Base-by-base conservation (phyloP, 2,113 vertebrate genomes). In the Pogonocichla stellata region DNA sequence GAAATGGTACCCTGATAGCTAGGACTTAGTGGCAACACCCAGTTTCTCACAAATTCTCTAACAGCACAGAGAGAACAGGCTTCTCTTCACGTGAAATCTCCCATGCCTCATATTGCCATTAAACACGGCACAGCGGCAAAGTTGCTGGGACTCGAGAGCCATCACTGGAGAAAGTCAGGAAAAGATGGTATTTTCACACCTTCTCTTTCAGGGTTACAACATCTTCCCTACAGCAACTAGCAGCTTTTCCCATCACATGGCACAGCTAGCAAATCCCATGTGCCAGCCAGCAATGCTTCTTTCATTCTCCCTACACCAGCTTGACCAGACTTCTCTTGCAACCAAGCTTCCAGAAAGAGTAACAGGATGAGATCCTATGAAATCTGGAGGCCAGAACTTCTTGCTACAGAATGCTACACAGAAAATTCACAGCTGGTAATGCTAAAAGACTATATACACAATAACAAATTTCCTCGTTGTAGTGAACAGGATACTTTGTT, bases 81-180 rank as follows among this genome's bases (percentile, higher is more conserved):
- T 81, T 71, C 50, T 75, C 70, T 45, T 34, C 34, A 42, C 43
- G 45, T 19, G 28, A 10, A 47, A 62, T 56, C n/a, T 87, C 62
- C 61, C 61, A 2, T 1, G 2, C 31, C 8, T 6, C 24, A 33
- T 7, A 36, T 0, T 69, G 50, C 62, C 28, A 25, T 3, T 45
- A 54, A 78, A 73, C 20, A 33, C 23, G 1, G 4, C 31, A 65
- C 15, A 56, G 74, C 47, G 74, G 43, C 36, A 53, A 50, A 87
- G n/a, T 4, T 36, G 47, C 48, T 18, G n/a, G 36, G 29, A 28
- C 19, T 34, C 0, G 0, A 43, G 22, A 91, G 47, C 33, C 61
- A 60, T 5, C 38, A 50, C 5, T 5, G 48, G 5, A 90, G 7
- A 71, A 73, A 92, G 60, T 38, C 74, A 94, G 71, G 47, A 51